Evolutionary conservation across 2,797 vertebrate species (phyloP).

Genomic region (Taeniopygia guttata): DNA sequence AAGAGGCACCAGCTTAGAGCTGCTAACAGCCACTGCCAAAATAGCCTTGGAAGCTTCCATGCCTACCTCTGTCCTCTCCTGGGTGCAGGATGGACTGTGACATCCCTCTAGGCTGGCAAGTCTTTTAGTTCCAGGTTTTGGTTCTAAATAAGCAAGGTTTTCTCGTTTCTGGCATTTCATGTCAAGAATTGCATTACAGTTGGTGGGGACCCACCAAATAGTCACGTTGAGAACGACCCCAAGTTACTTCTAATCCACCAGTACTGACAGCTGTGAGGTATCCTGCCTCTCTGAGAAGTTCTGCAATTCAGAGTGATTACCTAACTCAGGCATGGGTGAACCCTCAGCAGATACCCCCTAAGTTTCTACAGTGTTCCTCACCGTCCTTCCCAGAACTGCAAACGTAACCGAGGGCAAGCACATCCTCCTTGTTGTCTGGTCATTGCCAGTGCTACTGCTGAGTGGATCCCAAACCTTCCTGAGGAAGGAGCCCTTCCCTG

Average conservation of each 20-base stretch:
- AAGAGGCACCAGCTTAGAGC: neutral
- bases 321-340: neutral
- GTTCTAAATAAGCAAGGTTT: neutral
- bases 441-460: neutral
- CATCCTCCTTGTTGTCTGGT: neutral
- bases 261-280: neutral
- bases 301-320: neutral
- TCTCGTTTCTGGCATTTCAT: neutral
- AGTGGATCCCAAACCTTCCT: neutral
- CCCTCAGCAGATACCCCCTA: neutral
- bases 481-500: neutral
- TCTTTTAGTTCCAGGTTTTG: neutral
- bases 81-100: neutral
- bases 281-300: neutral
- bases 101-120: neutral
- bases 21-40: neutral
- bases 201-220: neutral
- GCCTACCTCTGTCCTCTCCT: neutral
- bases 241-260: neutral
- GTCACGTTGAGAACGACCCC: fast-evolving
- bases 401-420: neutral
- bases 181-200: neutral
- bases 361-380: neutral
- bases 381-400: neutral
- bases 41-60: neutral